Conservation (phyloP, 1,140 invertebrate species). For the Epicauta chinensis region DNA sequence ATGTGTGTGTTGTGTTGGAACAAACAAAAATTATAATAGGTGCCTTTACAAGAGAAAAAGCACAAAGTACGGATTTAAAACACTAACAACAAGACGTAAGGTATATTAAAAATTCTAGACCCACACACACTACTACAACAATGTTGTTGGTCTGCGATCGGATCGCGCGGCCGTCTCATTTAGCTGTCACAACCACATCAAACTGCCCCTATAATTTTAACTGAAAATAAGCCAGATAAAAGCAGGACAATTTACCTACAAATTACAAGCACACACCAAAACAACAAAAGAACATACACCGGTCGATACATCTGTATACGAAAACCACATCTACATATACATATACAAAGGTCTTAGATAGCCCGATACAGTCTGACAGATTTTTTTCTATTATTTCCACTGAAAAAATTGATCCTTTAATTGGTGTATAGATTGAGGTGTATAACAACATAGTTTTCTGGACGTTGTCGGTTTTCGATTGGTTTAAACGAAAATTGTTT, state of each 20-base stretch:
- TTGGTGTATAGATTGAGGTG: background rate
- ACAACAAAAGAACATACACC: slow-evolving; percentile 11
- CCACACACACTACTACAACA: background rate
- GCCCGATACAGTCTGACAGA: background rate
- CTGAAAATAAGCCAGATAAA: slow-evolving; percentile 20
- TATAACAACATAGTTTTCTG: too few relatives aligned
- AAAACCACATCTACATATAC: background rate
- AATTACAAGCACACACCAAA: slow-evolving; percentile 22
- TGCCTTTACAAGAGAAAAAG: background rate
- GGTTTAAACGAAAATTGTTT: background rate
- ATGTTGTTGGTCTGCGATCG: slow-evolving; percentile 19
- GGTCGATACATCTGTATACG: slow-evolving; percentile 5
- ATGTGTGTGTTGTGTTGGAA: slow-evolving; percentile 1
- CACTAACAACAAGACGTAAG: background rate
- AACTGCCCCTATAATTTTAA: slow-evolving; percentile 31
- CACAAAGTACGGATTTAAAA: background rate
- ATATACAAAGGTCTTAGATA: background rate
- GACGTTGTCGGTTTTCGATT: too few relatives aligned
- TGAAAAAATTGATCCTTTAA: slow-evolving; percentile 17
- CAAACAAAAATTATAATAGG: slow-evolving; percentile 16
- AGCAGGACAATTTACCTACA: slow-evolving; percentile 26
- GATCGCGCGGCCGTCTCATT: slow-evolving; percentile 23
- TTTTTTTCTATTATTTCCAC: slow-evolving; percentile 18
- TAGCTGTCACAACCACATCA: slow-evolving; percentile 31
- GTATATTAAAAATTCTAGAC: background rate